A percentile compares a stretch with the other conserved stretches of the same genome.
Evolutionary conservation across 1,140 invertebrate species (phyloP).

Genomic region (Acromyrmex heyeri): DNA sequence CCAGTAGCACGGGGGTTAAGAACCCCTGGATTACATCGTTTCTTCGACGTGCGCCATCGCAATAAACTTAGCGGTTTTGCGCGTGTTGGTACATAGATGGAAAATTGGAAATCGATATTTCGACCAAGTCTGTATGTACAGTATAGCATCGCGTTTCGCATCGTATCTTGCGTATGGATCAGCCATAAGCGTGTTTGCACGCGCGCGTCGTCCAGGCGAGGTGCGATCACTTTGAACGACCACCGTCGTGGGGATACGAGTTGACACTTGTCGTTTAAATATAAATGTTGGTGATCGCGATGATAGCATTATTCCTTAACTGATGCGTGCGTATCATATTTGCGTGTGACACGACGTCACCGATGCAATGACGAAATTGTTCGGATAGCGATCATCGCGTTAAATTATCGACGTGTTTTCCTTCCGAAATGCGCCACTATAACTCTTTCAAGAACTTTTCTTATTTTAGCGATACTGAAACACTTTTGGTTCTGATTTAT

Average conservation of each 20-base stretch:
- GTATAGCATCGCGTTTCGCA: slow-evolving; percentile 14
- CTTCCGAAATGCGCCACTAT: neutral
- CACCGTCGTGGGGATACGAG: slow-evolving; percentile 33
- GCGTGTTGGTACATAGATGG: slow-evolving; percentile 52
- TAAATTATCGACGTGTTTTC: neutral
- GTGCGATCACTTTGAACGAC: slow-evolving; percentile 45
- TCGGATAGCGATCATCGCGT: neutral
- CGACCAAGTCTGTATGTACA: slow-evolving; percentile 22
- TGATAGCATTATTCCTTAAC: slow-evolving; percentile 19
- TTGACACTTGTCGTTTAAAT: slow-evolving; percentile 34
- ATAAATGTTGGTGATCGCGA: slow-evolving; percentile 31
- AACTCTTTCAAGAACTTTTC: neutral
- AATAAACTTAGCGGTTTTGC: slow-evolving; percentile 65
- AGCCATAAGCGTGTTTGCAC: slow-evolving; percentile 53
- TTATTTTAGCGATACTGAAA: neutral
- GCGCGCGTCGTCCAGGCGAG: slow-evolving; percentile 48
- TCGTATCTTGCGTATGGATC: slow-evolving; percentile 28
- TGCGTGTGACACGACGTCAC: slow-evolving; percentile 5
- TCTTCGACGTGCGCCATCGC: slow-evolving; percentile 47
- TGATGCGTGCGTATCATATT: neutral
- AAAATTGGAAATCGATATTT: slow-evolving; percentile 78
- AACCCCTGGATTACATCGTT: slow-evolving; percentile 47
- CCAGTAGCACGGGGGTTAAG: slow-evolving; percentile 30
- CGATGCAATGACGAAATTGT: neutral
- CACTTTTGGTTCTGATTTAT: neutral